Conservation (phyloP, 2,888 invertebrate species). For the Petrolisthes manimaculis region DNA sequence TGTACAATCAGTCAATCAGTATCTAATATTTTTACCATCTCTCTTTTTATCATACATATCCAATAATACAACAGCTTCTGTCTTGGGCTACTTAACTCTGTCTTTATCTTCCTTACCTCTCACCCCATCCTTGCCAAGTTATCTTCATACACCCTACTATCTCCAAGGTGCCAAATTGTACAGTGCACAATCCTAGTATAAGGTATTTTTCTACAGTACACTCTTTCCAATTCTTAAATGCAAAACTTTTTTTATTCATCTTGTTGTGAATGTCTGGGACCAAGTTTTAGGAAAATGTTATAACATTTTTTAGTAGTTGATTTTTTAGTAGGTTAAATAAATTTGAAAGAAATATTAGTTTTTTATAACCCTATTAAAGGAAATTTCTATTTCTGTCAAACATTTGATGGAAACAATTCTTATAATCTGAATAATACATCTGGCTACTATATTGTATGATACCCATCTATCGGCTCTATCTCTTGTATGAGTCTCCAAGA, state of each 20-base stretch:
- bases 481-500: no score
- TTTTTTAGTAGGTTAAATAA: constrained; percentile 57
- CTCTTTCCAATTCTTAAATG: constrained; percentile 46
- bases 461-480: no score
- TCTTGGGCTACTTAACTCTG: constrained; percentile 4
- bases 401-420: no score
- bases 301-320: constrained; percentile 57
- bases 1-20: no score
- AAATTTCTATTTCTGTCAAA: neutral
- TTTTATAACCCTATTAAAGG: neutral
- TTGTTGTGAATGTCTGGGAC: constrained; percentile 54
- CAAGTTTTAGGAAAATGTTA: constrained; percentile 48
- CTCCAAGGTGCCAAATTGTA: constrained; percentile 59
- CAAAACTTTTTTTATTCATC: constrained; percentile 10
- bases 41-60: constrained; percentile 5
- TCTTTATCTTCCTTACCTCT: constrained; percentile 68
- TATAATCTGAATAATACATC: no score
- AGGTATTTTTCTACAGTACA: constrained; percentile 58
- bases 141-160: constrained; percentile 21
- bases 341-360: constrained; percentile 5
- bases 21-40: no score
- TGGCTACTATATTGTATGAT: no score
- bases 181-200: constrained; percentile 56
- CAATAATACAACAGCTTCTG: neutral
- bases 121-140: constrained; percentile 68